Base-by-base conservation (phyloP, 2,888 invertebrate genomes). In the Pristionchus maxplancki region DNA sequence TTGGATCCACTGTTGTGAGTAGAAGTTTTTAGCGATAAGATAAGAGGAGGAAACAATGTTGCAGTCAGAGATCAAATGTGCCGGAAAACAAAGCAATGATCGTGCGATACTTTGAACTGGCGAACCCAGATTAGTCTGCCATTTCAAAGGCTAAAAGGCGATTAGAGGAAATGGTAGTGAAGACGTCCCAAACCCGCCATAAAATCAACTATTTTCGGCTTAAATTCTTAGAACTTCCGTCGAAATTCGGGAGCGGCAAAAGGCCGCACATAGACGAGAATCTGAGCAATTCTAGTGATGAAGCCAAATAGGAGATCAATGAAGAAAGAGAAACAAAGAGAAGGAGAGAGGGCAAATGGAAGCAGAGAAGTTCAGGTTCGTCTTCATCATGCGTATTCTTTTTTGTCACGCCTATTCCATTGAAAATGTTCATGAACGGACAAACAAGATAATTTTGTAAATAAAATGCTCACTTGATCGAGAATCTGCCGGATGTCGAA, bases 401-500 rank as follows among this genome's bases (percentile, higher is more conserved):
- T 50, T 50, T 50, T 50, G 50, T 9, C 9, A 50, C 50, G 9
- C 11, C 50, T 50, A n/a, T n/a, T n/a, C n/a, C n/a, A n/a, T n/a
- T n/a, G n/a, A n/a, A n/a, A n/a, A n/a, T n/a, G n/a, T n/a, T n/a
- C n/a, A n/a, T n/a, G n/a, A n/a, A n/a, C n/a, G n/a, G n/a, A n/a
- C n/a, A n/a, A n/a, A n/a, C n/a, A n/a, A n/a, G n/a, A n/a, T n/a
- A n/a, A n/a, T n/a, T n/a, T 58, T 58, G 6, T 17, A n/a, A 64
- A 64, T 64, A 15, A 64, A 64, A 28, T 64, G 9, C 78, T n/a
- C 2, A 90, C 90, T 81, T 89, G 83, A 44, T 87, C 82, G 20
- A 90, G 89, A 85, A 90, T 89, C 84, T 90, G 90, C 78, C 88
- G 86, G 58, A 90, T 87, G n/a, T 89, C 89, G 88, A 90, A 90